phyloP scores from a whole-genome alignment of 2,888 invertebrate species.

The Perizoma flavofasciatum region DNA sequence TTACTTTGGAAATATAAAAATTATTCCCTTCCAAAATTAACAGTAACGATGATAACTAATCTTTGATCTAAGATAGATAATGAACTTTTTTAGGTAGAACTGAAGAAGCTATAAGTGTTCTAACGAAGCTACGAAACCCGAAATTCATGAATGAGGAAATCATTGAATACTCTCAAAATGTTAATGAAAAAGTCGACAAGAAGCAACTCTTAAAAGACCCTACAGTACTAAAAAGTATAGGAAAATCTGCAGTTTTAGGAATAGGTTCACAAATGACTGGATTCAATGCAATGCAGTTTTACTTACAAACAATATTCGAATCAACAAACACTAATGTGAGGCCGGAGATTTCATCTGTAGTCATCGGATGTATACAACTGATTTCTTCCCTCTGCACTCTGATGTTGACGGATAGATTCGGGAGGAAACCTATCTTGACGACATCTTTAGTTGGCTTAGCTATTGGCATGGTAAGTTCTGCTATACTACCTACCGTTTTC shows the following conservation, averaged over 20 bases:
- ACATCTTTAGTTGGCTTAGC: conserved; percentile 42
- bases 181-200: conserved; percentile 28
- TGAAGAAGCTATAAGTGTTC: conserved; percentile 41
- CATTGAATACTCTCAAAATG: conserved; percentile 38
- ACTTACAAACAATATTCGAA: conserved; percentile 53
- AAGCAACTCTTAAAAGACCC: conserved; percentile 40
- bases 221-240: conserved; percentile 45
- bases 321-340: conserved; percentile 49
- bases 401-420: conserved; percentile 46
- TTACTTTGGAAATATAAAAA: too few relatives aligned
- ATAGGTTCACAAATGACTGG: conserved; percentile 48
- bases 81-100: conserved; percentile 36
- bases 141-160: conserved; percentile 40
- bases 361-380: conserved; percentile 52
- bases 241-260: conserved; percentile 42
- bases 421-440: conserved; percentile 50
- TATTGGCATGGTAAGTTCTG: conserved; percentile 51
- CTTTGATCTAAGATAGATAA: too few relatives aligned
- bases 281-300: conserved; percentile 49
- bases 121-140: conserved; percentile 41
- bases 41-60: too few relatives aligned
- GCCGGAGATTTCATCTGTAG: conserved; percentile 50
- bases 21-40: too few relatives aligned
- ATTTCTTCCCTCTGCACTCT: conserved; percentile 45
- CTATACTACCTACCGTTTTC: too few relatives aligned